Evolutionary conservation across 2,797 vertebrate genomes (phyloP).

Genomic region (Aythya fuligula): DNA sequence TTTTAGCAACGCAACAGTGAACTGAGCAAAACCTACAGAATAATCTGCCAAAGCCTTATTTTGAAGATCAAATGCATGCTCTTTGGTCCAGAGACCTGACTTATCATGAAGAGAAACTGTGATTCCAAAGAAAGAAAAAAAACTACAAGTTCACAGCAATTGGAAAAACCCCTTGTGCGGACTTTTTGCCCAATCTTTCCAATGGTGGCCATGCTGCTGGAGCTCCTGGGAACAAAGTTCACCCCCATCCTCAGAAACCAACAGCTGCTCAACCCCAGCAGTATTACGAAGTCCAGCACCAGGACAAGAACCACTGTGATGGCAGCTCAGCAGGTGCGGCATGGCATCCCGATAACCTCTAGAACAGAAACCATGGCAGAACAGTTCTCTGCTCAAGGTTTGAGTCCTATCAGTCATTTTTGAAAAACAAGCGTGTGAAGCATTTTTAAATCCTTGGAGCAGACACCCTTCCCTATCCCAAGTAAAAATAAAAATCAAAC

Average conservation of each 20-base stretch:
- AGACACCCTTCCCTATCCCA: conserved; percentile 78
- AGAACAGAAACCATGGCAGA: background rate
- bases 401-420: background rate
- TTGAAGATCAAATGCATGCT: conserved; percentile 9
- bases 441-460: conserved; percentile 79
- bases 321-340: background rate
- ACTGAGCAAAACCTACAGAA: conserved; percentile 33
- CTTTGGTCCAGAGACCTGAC: conserved; percentile 51
- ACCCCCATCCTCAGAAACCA: background rate
- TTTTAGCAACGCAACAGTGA: background rate
- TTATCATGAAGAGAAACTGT: background rate
- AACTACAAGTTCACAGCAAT: background rate
- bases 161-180: fast-evolving
- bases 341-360: background rate
- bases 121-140: background rate
- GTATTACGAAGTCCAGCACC: background rate
- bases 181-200: background rate
- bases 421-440: conserved; percentile 52
- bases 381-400: background rate
- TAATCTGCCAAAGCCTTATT: conserved; percentile 23
- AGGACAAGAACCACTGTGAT: background rate
- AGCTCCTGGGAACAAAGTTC: conserved; percentile 5
- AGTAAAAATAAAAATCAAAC: conserved; percentile 80
- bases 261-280: background rate
- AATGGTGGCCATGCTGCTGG: fast-evolving